These are phyloP conservation scores for Penelope pileata DNA, from an alignment of 2,113 vertebrate genomes.

Conservation along the genomic window DNA sequence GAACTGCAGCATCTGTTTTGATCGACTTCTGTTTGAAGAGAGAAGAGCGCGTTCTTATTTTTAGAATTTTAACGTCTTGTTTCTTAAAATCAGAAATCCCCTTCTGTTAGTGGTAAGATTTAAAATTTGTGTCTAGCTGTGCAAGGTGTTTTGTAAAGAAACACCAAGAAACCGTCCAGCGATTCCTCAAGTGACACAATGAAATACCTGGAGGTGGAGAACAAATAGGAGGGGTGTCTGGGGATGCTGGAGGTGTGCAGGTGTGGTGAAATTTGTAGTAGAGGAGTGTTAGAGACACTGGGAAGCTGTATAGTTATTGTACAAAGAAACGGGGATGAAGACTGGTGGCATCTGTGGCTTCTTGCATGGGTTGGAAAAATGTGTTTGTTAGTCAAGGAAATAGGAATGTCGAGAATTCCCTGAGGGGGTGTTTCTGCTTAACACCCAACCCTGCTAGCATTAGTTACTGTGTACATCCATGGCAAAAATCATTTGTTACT, in stretches of 20 bases:
- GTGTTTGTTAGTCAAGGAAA: background rate
- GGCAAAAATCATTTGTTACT: background rate
- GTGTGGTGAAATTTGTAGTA: background rate
- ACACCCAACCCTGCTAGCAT: background rate
- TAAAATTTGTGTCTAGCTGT: background rate
- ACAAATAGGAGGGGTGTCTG: no score
- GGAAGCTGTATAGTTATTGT: background rate
- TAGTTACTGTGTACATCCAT: background rate
- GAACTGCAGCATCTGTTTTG: background rate
- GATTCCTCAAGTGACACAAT: background rate
- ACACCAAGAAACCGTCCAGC: background rate
- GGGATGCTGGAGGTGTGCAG: background rate
- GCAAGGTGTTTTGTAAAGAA: background rate
- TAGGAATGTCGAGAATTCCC: no score
- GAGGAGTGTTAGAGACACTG: no score
- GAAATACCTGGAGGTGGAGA: background rate
- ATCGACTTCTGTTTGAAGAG: background rate
- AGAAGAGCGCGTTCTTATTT: background rate
- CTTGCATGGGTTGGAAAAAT: background rate
- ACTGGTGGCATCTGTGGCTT: background rate
- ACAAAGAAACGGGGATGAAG: background rate
- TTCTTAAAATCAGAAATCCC: background rate
- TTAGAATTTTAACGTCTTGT: background rate
- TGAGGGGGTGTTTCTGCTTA: background rate
- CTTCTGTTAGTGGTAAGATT: background rate